Evolutionary conservation across 1,140 invertebrate species (phyloP).

Genomic region (Ceratina australensis): DNA sequence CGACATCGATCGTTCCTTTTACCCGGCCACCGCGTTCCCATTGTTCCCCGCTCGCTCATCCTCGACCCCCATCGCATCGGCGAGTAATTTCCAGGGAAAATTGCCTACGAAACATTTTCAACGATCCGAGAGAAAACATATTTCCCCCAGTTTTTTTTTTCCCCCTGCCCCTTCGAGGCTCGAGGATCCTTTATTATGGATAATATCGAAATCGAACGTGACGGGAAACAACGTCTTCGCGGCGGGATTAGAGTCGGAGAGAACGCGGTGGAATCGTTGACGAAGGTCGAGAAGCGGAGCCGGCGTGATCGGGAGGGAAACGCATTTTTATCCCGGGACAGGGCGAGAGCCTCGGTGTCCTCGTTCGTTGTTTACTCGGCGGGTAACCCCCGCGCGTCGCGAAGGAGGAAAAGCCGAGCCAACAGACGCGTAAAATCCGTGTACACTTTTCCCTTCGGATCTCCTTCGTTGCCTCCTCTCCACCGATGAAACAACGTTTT

Average conservation of each 20-base stretch:
- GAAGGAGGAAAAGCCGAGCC: constrained; percentile 1
- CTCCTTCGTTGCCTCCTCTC: constrained; percentile 4
- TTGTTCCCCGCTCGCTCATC: constrained; percentile 9
- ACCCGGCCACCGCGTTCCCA: constrained; percentile 18
- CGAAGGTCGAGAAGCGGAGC: not conserved
- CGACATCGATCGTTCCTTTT: constrained; percentile 43
- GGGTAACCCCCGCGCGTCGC: not conserved
- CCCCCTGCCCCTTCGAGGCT: not conserved
- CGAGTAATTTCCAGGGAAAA: constrained; percentile 34
- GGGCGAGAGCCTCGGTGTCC: constrained; percentile 7
- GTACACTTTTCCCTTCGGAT: not conserved
- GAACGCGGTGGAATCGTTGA: not conserved
- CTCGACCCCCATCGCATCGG: not conserved
- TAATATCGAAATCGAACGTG: constrained; percentile 63
- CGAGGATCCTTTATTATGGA: constrained; percentile 62
- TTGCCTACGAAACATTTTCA: constrained; percentile 30
- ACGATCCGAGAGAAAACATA: not conserved
- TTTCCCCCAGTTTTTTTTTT: not conserved
- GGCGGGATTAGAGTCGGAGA: not conserved
- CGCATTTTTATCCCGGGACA: constrained; percentile 31
- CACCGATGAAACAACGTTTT: constrained; percentile 31
- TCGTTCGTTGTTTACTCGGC: constrained; percentile 30
- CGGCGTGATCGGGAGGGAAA: constrained; percentile 17
- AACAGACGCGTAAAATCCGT: constrained; percentile 29
- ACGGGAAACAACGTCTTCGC: not conserved